These are phyloP conservation scores for Ctenopoma kingsleyae DNA, from an alignment of 2,797 vertebrate species.

Conservation along the genomic window DNA sequence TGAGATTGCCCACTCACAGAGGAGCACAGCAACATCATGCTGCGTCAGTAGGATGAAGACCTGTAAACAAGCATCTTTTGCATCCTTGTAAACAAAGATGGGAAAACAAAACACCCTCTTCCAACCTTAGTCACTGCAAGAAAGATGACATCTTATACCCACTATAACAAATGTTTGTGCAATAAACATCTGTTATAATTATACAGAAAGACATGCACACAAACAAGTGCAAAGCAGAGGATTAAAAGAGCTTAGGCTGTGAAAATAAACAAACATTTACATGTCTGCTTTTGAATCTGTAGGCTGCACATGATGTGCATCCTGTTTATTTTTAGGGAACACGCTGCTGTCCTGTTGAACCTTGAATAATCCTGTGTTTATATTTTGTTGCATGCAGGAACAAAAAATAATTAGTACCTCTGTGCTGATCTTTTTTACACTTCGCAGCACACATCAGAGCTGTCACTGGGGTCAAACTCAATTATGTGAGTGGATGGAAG, in stretches of 20 bases:
- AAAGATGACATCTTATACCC: conserved; percentile 11
- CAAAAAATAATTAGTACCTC: conserved; percentile 3
- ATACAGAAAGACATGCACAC: conserved; percentile 15
- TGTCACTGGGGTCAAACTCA: conserved; percentile 69
- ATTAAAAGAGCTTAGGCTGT: conserved; percentile 50
- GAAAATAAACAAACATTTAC: conserved; percentile 49
- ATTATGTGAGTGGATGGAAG: conserved; percentile 73
- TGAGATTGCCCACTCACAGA: conserved; percentile 62
- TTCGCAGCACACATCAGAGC: conserved; percentile 51
- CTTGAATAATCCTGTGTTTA: conserved; percentile 46
- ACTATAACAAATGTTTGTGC: conserved; percentile 41
- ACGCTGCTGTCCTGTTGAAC: conserved; percentile 4
- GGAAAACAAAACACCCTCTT: conserved; percentile 41
- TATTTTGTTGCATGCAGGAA: conserved; percentile 24
- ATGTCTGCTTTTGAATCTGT: conserved; percentile 1
- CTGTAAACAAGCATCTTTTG: conserved; percentile 47
- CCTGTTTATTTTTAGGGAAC: conserved; percentile 15
- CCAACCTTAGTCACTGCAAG: neutral
- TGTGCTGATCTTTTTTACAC: conserved; percentile 31
- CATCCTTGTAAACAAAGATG: conserved; percentile 55
- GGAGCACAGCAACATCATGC: conserved; percentile 53
- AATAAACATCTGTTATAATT: neutral
- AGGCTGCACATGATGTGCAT: conserved; percentile 3
- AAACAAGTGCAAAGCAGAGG: conserved; percentile 22
- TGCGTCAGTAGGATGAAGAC: conserved; percentile 61